phyloP scores from a whole-genome alignment of 2,113 vertebrate species.

The Aegypius monachus region DNA sequence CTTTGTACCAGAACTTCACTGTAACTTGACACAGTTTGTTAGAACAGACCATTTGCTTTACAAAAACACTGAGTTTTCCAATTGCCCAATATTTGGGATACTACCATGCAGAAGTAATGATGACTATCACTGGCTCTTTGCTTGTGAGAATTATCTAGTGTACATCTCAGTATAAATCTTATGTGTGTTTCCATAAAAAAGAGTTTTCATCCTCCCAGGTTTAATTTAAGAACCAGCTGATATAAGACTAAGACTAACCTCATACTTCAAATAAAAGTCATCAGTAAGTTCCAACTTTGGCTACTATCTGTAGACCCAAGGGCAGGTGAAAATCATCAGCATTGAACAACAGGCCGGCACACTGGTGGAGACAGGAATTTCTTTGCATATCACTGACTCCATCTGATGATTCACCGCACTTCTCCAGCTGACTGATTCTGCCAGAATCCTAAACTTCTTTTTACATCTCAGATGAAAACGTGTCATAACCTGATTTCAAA shows the following conservation, averaged over 20 bases:
- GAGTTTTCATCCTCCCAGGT: background rate
- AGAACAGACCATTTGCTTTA: background rate
- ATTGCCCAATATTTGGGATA: background rate
- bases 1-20: background rate
- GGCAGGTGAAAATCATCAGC: background rate
- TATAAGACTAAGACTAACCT: background rate
- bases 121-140: background rate
- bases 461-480: background rate
- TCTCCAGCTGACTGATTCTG: background rate
- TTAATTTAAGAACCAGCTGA: background rate
- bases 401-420: background rate
- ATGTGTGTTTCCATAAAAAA: background rate
- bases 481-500: background rate
- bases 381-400: background rate
- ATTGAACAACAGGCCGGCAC: background rate
- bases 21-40: background rate
- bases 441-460: background rate
- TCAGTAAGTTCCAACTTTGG: background rate
- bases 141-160: background rate
- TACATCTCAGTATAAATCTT: background rate
- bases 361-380: background rate
- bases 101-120: background rate
- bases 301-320: background rate
- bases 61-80: background rate
- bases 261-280: background rate